Conservation (phyloP, 1,140 invertebrate species). For the Drosophila azteca region DNA sequence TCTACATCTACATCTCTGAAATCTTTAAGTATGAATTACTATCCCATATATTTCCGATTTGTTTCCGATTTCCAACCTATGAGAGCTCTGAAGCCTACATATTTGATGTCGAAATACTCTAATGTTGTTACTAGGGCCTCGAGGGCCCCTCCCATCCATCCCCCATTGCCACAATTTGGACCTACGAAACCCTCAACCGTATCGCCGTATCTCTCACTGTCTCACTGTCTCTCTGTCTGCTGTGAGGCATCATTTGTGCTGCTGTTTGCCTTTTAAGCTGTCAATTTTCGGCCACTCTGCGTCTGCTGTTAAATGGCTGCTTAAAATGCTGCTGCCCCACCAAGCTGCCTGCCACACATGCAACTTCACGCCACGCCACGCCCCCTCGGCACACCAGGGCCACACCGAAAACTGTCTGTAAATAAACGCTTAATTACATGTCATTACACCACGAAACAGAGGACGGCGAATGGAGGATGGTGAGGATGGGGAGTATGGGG, state of each 20-base stretch:
- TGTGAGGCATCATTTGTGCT: slow-evolving; percentile 6
- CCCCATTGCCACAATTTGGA: too few relatives aligned
- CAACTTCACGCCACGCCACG: slow-evolving; percentile 32
- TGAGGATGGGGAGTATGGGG: slow-evolving; percentile 6
- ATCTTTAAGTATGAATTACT: too few relatives aligned
- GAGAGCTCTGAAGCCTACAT: too few relatives aligned
- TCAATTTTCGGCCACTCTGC: slow-evolving; percentile 72
- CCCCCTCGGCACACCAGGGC: slow-evolving; percentile 15
- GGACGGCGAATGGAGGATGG: slow-evolving; percentile 12
- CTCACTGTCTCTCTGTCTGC: too few relatives aligned
- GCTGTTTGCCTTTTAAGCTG: slow-evolving; percentile 65
- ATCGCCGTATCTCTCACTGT: too few relatives aligned
- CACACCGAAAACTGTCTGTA: slow-evolving; percentile 63
- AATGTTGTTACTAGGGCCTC: too few relatives aligned
- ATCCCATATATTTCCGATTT: too few relatives aligned
- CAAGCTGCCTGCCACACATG: slow-evolving; percentile 11
- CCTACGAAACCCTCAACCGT: too few relatives aligned
- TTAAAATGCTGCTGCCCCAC: slow-evolving; percentile 40
- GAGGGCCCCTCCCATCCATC: too few relatives aligned
- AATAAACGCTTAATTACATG: slow-evolving; percentile 81
- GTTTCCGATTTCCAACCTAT: too few relatives aligned
- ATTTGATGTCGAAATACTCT: too few relatives aligned
- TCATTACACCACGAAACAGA: slow-evolving; percentile 59
- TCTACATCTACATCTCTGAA: too few relatives aligned
- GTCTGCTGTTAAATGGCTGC: slow-evolving; percentile 74